Base-by-base conservation (phyloP, 2,113 vertebrate genomes). In the Perca schrenkii region DNA sequence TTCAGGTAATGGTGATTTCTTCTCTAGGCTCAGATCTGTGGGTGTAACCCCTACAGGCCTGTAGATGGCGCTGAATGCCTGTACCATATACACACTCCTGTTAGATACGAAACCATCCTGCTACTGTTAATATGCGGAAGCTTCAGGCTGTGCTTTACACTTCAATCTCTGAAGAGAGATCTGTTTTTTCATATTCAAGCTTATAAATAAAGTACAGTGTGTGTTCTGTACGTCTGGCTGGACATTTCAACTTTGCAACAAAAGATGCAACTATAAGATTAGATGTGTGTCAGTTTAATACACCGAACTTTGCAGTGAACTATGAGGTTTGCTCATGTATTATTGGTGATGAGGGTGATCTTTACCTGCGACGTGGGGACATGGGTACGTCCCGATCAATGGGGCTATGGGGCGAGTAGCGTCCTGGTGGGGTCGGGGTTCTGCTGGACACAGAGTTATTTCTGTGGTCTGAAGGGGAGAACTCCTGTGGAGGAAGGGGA, bases 381-480 rank as follows among this genome's bases (percentile, higher is more conserved):
- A 92, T 60, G 21, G 93, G 86, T 0, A 89, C 43, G 3, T 96
- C 95, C 22, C 89, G 92, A 6, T 96, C 95, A 0, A 90, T 75
- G 34, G 94, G 93, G 74, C 94, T 96, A 2, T 91, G 93, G 21
- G 95, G 95, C 0, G 95, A 95, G 89, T 94, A 93, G 69, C 83
- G 90, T 73, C 94, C 95, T 13, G 94, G 94, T 21, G 94, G 95
- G n/a, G 95, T 96, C 1, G 95, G 94, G 46, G 94, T 95, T 79
- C 94, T 89, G 86, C 95, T 95, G 65, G 94, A 93, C 56, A 93
- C 71, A 1, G 93, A 95, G 89, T 91, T 93, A 61, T 81, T 94
- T 78, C 94, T 94, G 81, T 90, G 89, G 77, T 95, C 94, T 77
- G 91, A 52, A 2, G 90, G 72, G 11, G 84, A 94, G 58, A 94